A percentile compares a stretch with the other conserved stretches of the same genome.
phyloP scores from a whole-genome alignment of 2,113 vertebrate species.

The Lamprotornis superbus region DNA sequence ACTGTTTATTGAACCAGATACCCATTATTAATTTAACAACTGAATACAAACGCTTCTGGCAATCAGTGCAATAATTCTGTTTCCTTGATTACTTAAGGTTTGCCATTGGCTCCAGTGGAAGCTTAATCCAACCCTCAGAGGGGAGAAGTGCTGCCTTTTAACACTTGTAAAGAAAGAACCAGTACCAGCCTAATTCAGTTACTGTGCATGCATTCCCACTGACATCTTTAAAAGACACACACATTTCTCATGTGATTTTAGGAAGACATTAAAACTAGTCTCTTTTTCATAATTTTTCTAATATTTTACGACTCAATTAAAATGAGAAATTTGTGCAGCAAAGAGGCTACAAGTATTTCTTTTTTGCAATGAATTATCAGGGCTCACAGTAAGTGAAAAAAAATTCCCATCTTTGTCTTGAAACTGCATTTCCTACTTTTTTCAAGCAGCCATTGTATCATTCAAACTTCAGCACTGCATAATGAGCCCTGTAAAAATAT shows the following conservation, averaged over 20 bases:
- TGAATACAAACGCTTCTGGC: constrained; percentile 55
- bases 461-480: background rate
- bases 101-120: constrained; percentile 26
- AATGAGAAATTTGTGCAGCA: background rate
- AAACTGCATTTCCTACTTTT: background rate
- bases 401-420: background rate
- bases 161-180: constrained; percentile 8
- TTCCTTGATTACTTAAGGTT: constrained; percentile 55
- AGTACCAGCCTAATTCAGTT: background rate
- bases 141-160: constrained; percentile 38
- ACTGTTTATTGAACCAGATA: constrained; percentile 68
- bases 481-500: background rate
- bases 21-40: constrained; percentile 69
- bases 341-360: background rate
- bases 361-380: background rate
- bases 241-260: background rate
- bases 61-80: constrained; percentile 51
- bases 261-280: background rate
- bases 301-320: background rate
- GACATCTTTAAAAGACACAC: background rate
- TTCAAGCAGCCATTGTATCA: background rate
- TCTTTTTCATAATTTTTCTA: background rate
- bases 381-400: background rate
- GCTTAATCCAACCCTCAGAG: constrained; percentile 21
- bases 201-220: background rate